Evolutionary conservation across 2,888 invertebrate species (phyloP).

Genomic region (Drosophila mulleri): DNA sequence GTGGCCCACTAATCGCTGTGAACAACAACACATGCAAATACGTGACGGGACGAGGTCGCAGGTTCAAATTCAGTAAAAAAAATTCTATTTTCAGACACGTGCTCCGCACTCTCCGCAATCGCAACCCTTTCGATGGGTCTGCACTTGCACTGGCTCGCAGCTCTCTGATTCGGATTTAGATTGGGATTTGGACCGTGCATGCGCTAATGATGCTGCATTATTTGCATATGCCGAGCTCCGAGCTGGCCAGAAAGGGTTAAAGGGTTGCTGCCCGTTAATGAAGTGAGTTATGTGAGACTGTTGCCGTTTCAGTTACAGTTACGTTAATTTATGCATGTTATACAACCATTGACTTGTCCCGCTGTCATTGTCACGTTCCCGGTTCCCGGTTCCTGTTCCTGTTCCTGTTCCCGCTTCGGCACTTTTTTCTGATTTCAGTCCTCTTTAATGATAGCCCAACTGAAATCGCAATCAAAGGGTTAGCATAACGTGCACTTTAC

Average conservation of each 20-base stretch:
- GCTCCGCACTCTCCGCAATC: constrained; percentile 40
- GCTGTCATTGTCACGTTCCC: constrained; percentile 48
- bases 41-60: constrained; percentile 24
- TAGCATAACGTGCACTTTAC: constrained; percentile 16
- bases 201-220: constrained; percentile 78
- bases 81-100: constrained; percentile 53
- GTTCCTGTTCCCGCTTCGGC: not conserved
- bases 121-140: constrained; percentile 62
- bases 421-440: not conserved
- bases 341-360: constrained; percentile 72
- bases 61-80: constrained; percentile 30
- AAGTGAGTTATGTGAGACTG: constrained; percentile 72
- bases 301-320: constrained; percentile 73
- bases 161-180: constrained; percentile 22
- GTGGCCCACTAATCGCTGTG: constrained; percentile 49
- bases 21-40: constrained; percentile 68
- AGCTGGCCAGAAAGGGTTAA: constrained; percentile 46
- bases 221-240: constrained; percentile 69
- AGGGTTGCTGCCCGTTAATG: constrained; percentile 58
- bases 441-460: constrained; percentile 47
- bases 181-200: constrained; percentile 32
- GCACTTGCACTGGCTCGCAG: constrained; percentile 32
- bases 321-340: constrained; percentile 72
- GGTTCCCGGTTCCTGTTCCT: not conserved
- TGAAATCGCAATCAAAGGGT: constrained; percentile 41